Evolutionary conservation across 1,140 invertebrate genomes (phyloP), one percentile per base, ranked within the genome.

Genomic region (Pseudomyrmex cubaensis): DNA sequence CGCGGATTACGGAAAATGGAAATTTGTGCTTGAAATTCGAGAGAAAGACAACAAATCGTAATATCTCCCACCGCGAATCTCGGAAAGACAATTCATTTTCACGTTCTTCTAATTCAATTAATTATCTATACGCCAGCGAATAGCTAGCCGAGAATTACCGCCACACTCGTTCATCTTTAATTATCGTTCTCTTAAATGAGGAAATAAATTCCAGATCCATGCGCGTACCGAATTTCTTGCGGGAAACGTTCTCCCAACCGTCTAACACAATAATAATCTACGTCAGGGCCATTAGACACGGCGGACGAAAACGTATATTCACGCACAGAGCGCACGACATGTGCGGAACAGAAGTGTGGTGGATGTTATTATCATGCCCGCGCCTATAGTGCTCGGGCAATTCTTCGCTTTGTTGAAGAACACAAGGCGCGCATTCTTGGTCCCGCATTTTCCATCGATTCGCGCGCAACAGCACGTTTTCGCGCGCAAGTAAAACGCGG

Each of bases 111-210:
- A 57, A 57, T 57, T 44, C 66, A 69, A 78, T 78, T 54, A 78
- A 78, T 78, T 70, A 69, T 70, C 76, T 59, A 70, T 52, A 61
- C 46, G 48, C 13, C 25, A 20, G 56, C 22, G 44, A 57, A 70
- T 70, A 59, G 20, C 52, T 69, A 66, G 52, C 64, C 35, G 35
- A 35, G 52, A 78, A 70, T 78, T 70, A 70, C 20, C 5, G 17
- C 63, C 52, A 48, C 76, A 57, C 59, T 70, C 76, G 25, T 70
- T 78, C 76, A 70, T 78, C 64, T 48, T 78, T 70, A 78, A 78
- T 78, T 20, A 20, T 48, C 35, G 20, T 78, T 78, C 20, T 78
- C 52, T 78, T 46, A 57, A 70, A 46, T 46, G 64, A 10, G 13
- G 9, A 44, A 70, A 78, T 78, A 78, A 78, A 78, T 78, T 57